A percentile compares a stretch with the other conserved stretches of the same genome.
These are phyloP conservation scores for Amiota mariae DNA, from an alignment of 2,888 invertebrate genomes.

Conservation along the genomic window DNA sequence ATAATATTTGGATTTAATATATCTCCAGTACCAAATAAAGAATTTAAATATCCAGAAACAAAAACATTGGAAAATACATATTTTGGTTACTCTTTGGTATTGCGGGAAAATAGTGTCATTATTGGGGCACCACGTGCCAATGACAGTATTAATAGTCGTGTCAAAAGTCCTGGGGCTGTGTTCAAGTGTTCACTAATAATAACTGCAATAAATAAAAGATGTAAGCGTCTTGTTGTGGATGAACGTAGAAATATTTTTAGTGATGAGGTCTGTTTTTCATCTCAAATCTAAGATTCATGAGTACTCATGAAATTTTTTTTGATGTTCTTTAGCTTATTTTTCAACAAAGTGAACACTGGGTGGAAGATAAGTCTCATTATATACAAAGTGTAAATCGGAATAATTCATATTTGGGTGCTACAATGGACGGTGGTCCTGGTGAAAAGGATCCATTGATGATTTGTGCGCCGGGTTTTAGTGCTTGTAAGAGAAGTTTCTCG, in stretches of 20 bases:
- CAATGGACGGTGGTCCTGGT: slow-evolving; percentile 67
- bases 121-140: slow-evolving; percentile 74
- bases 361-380: background rate
- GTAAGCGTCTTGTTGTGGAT: background rate
- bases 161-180: slow-evolving; percentile 72
- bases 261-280: background rate
- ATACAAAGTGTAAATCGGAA: slow-evolving; percentile 39
- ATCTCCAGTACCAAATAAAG: slow-evolving; percentile 54
- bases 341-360: background rate
- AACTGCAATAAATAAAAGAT: background rate
- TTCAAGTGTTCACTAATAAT: slow-evolving; percentile 67
- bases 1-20: slow-evolving; percentile 46
- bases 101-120: slow-evolving; percentile 66
- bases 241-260: background rate
- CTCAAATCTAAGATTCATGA: background rate
- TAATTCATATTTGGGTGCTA: slow-evolving; percentile 72
- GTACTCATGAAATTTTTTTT: background rate
- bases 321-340: background rate
- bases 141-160: slow-evolving; percentile 53
- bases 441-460: slow-evolving; percentile 63
- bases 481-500: background rate
- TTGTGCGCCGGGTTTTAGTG: slow-evolving; percentile 54
- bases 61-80: slow-evolving; percentile 42
- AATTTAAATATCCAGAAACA: slow-evolving; percentile 35
- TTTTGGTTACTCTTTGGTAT: slow-evolving; percentile 49